These are phyloP conservation scores for Aromia moschata DNA, from an alignment of 2,888 invertebrate genomes.

Conservation along the genomic window DNA sequence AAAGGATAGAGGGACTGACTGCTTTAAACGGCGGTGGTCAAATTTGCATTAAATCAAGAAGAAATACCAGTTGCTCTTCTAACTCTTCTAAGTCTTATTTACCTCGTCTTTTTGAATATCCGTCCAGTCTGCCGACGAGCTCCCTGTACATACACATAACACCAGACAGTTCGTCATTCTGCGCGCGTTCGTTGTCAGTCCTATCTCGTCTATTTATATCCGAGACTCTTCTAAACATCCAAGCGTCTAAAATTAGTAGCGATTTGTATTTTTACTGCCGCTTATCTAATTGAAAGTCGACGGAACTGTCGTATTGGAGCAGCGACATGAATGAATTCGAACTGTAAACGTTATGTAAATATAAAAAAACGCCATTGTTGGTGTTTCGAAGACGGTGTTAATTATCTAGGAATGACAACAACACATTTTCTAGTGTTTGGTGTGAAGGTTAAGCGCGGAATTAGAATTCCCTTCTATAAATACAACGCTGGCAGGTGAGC, in stretches of 20 bases:
- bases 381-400: slow-evolving; percentile 2
- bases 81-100: too few species aligned
- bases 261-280: slow-evolving; percentile 19
- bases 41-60: too few species aligned
- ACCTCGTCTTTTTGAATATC: too few species aligned
- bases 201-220: slow-evolving; percentile 8
- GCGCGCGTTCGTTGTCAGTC: not conserved
- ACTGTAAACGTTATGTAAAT: slow-evolving; percentile 8
- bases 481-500: too few species aligned
- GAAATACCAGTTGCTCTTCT: too few species aligned
- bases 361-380: slow-evolving; percentile 10
- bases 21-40: too few species aligned
- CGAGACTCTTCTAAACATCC: slow-evolving; percentile 6
- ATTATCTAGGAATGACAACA: slow-evolving; percentile 5
- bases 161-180: slow-evolving; percentile 4
- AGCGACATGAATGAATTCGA: slow-evolving; percentile 5
- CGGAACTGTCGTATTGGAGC: not conserved
- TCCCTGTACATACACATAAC: not conserved
- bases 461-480: slow-evolving; percentile 10
- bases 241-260: slow-evolving; percentile 19
- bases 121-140: not conserved
- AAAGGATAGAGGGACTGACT: too few species aligned
- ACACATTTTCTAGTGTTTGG: not conserved
- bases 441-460: slow-evolving; percentile 1
- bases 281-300: slow-evolving; percentile 8